Evolutionary conservation across 2,888 invertebrate genomes (phyloP).

Genomic region (Thumatha senex): DNA sequence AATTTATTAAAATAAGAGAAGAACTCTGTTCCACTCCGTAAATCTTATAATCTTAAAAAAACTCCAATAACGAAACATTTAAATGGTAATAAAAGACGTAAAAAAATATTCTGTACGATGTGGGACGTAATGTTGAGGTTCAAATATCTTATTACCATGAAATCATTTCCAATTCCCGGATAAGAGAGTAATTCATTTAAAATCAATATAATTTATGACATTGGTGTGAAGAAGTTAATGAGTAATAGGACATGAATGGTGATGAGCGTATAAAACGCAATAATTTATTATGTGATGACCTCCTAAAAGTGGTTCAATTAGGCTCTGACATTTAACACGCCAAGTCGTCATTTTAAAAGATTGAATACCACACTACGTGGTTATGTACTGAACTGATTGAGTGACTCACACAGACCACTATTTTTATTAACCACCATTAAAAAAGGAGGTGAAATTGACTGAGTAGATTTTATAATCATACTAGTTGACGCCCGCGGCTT

Average conservation of each 20-base stretch:
- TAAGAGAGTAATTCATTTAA: not conserved
- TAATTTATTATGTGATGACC: conserved; percentile 23
- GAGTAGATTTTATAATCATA: too few relatives aligned
- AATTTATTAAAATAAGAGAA: too few relatives aligned
- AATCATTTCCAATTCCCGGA: not conserved
- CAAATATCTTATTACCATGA: not conserved
- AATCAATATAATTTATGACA: conserved; percentile 9
- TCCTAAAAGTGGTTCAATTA: conserved; percentile 35
- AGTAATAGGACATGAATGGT: conserved; percentile 15
- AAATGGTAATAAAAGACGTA: conserved; percentile 4
- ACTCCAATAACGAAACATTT: not conserved
- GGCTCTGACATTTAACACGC: conserved; percentile 39
- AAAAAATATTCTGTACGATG: too few relatives aligned
- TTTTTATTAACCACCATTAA: too few relatives aligned
- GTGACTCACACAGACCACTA: not conserved
- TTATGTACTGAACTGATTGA: not conserved
- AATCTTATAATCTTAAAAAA: too few relatives aligned
- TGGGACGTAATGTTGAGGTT: not conserved
- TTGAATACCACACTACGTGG: conserved; percentile 21
- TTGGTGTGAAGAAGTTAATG: conserved; percentile 16
- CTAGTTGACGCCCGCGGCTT: too few relatives aligned
- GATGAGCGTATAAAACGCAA: conserved; percentile 15
- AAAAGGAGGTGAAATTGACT: too few relatives aligned
- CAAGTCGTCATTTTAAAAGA: conserved; percentile 31
- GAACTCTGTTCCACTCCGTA: too few relatives aligned